Conservation (phyloP, 1,140 invertebrate species). For the Tetragnatha versicolor region DNA sequence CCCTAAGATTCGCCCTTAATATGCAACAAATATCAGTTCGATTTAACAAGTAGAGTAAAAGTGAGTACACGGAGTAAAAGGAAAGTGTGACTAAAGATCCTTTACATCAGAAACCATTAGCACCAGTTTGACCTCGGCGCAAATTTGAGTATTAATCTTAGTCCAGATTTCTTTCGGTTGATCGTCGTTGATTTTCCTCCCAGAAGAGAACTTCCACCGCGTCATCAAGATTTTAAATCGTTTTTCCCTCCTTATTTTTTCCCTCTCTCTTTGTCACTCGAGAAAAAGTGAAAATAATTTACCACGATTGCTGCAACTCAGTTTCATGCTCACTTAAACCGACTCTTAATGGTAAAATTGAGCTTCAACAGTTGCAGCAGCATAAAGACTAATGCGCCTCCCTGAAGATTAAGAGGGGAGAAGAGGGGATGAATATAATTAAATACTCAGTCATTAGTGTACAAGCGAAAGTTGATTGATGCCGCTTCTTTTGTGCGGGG, state of each 20-base stretch:
- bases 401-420: slow-evolving; percentile 35
- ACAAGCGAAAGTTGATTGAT: slow-evolving; percentile 15
- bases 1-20: no score
- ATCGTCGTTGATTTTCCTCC: neutral
- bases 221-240: slow-evolving; percentile 38
- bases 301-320: slow-evolving; percentile 39
- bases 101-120: no score
- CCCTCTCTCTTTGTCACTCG: neutral
- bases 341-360: slow-evolving; percentile 51
- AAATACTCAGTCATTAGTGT: slow-evolving; percentile 54
- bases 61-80: no score
- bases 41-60: no score
- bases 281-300: slow-evolving; percentile 50
- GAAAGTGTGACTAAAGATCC: no score
- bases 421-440: slow-evolving; percentile 46
- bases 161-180: slow-evolving; percentile 25
- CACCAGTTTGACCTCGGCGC: no score
- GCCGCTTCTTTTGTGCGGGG: neutral
- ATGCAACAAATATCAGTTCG: no score
- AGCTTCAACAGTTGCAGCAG: slow-evolving; percentile 42
- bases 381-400: slow-evolving; percentile 48
- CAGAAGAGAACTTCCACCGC: slow-evolving; percentile 3
- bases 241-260: slow-evolving; percentile 12
- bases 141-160: slow-evolving; percentile 25
- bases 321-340: slow-evolving; percentile 54